phyloP scores from a whole-genome alignment of 2,113 vertebrate genomes.

The Tachysurus fulvidraco region DNA sequence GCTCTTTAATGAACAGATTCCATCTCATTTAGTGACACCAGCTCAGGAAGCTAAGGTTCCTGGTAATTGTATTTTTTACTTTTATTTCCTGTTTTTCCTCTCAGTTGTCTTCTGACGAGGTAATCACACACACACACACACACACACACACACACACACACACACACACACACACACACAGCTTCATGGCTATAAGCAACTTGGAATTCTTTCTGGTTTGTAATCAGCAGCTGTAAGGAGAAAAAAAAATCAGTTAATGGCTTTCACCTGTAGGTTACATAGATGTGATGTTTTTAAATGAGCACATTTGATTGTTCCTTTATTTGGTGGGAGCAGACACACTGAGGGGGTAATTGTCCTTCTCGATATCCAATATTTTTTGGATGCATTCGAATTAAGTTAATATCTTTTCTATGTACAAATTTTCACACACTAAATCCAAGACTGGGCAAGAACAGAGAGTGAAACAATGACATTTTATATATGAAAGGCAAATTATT shows the following conservation, averaged over 20 bases:
- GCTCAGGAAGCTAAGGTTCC: constrained; percentile 62
- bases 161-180: constrained; percentile 28
- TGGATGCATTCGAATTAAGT: constrained; percentile 12
- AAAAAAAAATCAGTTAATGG: constrained; percentile 60
- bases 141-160: constrained; percentile 31
- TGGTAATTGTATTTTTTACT: constrained; percentile 54
- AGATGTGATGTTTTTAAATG: constrained; percentile 63
- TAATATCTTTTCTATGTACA: constrained; percentile 5
- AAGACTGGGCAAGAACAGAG: neutral
- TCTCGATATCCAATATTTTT: constrained; percentile 22
- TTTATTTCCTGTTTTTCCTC: constrained; percentile 49
- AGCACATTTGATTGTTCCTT: constrained; percentile 69
- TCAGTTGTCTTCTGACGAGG: constrained; percentile 18
- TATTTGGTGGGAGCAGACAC: constrained; percentile 59
- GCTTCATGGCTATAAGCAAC: constrained; percentile 42
- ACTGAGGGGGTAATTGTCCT: constrained; percentile 44
- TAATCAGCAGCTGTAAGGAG: constrained; percentile 70
- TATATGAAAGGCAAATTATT: neutral
- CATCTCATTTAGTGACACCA: constrained; percentile 62
- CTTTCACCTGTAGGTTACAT: constrained; percentile 63
- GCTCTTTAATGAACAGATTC: constrained; percentile 59
- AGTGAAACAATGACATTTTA: neutral
- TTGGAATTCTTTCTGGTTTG: constrained; percentile 58
- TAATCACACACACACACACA: constrained; percentile 29
- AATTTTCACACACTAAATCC: neutral